phyloP scores from a whole-genome alignment of 2,113 vertebrate species.

The Reinhardtius hippoglossoides region DNA sequence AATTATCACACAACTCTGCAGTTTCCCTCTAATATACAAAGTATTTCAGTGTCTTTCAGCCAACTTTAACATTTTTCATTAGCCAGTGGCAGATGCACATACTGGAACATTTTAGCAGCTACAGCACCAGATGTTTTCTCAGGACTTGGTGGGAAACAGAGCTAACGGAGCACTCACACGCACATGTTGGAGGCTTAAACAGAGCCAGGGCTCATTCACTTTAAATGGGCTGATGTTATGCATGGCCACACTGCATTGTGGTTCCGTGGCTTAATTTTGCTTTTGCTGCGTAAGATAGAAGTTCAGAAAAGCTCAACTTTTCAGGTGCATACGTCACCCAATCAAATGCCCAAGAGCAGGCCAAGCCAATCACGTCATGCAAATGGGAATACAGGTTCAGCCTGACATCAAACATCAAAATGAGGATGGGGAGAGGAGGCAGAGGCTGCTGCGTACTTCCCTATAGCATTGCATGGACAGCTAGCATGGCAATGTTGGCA shows the following conservation, averaged over 20 bases:
- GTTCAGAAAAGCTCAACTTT: background rate
- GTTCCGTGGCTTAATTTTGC: background rate
- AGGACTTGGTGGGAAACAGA: background rate
- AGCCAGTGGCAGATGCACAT: background rate
- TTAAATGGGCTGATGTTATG: background rate
- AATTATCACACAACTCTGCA: background rate
- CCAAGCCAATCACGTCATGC: background rate
- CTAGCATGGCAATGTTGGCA: too few relatives aligned
- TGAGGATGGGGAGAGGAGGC: background rate
- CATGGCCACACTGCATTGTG: background rate
- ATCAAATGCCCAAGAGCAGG: background rate
- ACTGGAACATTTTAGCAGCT: background rate
- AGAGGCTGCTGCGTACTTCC: too few relatives aligned
- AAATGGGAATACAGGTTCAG: background rate
- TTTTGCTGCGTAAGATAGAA: background rate
- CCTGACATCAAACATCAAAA: background rate
- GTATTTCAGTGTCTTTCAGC: background rate
- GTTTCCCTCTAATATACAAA: background rate
- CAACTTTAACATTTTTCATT: background rate
- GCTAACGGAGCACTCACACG: background rate
- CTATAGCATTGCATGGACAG: background rate
- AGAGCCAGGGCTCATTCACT: background rate
- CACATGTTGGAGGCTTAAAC: background rate
- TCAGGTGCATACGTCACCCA: background rate
- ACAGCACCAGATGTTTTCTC: background rate